A percentile compares a stretch with the other conserved stretches of the same genome.
Conservation (phyloP, 92 coral and sea anemone genomes). For the Metridium senile region DNA sequence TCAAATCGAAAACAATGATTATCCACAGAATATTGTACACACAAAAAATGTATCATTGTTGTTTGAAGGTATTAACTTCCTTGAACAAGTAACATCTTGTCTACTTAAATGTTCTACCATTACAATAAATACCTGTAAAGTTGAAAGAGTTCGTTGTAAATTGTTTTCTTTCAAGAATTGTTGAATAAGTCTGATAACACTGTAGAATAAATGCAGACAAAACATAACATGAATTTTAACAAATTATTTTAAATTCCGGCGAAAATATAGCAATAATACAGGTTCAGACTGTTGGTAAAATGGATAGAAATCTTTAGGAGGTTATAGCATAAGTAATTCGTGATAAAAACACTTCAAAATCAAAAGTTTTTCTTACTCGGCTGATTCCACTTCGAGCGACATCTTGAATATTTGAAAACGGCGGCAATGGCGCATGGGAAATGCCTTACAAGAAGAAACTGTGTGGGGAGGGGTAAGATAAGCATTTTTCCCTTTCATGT, state of each 20-base stretch:
- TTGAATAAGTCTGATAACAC: constrained; percentile 91
- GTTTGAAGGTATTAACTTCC: no score
- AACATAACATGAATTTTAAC: not conserved
- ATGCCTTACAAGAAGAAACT: not conserved
- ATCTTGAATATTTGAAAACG: constrained; percentile 73
- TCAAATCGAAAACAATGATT: no score
- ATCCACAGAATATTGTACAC: no score
- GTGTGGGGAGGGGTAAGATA: constrained; percentile 17
- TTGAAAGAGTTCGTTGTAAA: constrained; percentile 87
- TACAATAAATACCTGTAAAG: constrained; percentile 82
- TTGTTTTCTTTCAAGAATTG: constrained; percentile 96
- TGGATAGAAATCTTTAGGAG: no score
- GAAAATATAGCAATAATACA: not conserved
- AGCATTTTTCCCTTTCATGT: not conserved
- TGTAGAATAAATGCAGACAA: constrained; percentile 1
- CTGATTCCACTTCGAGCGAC: constrained; percentile 99
- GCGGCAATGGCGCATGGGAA: constrained; percentile 50
- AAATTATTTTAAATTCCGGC: not conserved
- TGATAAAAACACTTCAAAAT: not conserved
- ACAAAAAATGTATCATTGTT: no score
- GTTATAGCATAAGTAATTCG: not conserved
- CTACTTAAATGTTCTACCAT: no score
- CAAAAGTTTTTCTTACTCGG: constrained; percentile 75
- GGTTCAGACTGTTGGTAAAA: not conserved
- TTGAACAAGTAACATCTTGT: no score